Evolutionary conservation across 1,140 invertebrate genomes (phyloP), one percentile per base, ranked within the genome.

Genomic region (Drosophila simulans): DNA sequence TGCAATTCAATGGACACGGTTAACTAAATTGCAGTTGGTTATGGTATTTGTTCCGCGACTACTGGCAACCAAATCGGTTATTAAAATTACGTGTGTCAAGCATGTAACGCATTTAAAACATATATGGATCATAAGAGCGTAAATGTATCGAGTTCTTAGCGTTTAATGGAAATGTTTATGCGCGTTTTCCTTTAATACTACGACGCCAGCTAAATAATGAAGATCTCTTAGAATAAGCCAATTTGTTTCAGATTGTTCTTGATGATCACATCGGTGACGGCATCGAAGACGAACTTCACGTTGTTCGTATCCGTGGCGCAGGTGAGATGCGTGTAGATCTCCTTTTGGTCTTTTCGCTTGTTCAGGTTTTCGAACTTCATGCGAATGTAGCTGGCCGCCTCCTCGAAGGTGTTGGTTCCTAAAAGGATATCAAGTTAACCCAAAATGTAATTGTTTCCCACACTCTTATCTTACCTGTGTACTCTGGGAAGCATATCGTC

Each of bases 401-500:
- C 97, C 78, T 97, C 96, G 78, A 96, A 98, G 12, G 95, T 96
- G 83, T 98, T 97, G 54, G 94, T 94, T 92, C 98, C 98, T 95
- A 37, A 8, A 45, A 73, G 15, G 12, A 45, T 34, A 43, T 39
- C 11, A 1, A 13, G 4, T 22, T 3, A 12, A 22, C 1, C 8
- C 1, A 3, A 2, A 20, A 10, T 46, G 8, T 10, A 8, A 27
- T n/a, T 1, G 13, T 17, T 17, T 35, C 0, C 12, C 1, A 25
- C 27, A 77, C 12, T 35, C 2, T 5, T 12, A 34, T 31, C 77
- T 91, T 93, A 97, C 97, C 97, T 92, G 95, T 95, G 92, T 98
- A 99, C 93, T 99, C 98, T 12, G 97, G 96, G 92, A 99, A 99
- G 93, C 98, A 98, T 92, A 98, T 97, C 63, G 96, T 98, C 39